A percentile compares a stretch with the other conserved stretches of the same genome.
phyloP scores from a whole-genome alignment of 1,140 invertebrate genomes.

The Colletes gigas region DNA sequence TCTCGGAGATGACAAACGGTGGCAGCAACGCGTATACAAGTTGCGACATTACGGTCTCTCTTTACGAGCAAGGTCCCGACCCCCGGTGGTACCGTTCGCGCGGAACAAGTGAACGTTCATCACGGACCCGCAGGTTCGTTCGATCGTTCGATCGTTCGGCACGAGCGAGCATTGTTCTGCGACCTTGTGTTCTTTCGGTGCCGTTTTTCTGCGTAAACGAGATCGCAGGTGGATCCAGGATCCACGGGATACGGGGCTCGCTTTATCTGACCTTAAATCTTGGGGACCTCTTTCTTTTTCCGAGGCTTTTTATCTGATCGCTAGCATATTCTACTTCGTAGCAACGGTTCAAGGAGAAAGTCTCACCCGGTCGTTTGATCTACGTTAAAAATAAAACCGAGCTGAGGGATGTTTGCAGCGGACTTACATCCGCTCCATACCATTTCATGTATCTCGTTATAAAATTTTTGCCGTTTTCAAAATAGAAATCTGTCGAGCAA shows the following conservation, averaged over 20 bases:
- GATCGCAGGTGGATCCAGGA: constrained; percentile 15
- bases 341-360: constrained; percentile 25
- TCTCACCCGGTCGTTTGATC: constrained; percentile 6
- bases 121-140: background rate
- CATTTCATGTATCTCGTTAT: too few species aligned
- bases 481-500: too few species aligned
- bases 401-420: too few species aligned
- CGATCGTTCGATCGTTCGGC: constrained; percentile 39
- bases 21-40: constrained; percentile 4
- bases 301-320: constrained; percentile 26
- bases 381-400: background rate
- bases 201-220: constrained; percentile 11
- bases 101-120: constrained; percentile 30
- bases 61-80: constrained; percentile 19
- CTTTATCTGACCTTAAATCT: constrained; percentile 37
- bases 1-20: constrained; percentile 6
- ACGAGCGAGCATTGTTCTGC: constrained; percentile 38
- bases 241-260: background rate
- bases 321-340: background rate
- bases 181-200: constrained; percentile 17
- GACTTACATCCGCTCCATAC: too few species aligned
- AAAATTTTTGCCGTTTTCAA: too few species aligned
- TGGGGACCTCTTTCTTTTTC: background rate
- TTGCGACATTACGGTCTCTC: background rate
- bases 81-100: background rate